Evolutionary conservation across 2,888 invertebrate species (phyloP).

Genomic region (Drosophila stalkeri): DNA sequence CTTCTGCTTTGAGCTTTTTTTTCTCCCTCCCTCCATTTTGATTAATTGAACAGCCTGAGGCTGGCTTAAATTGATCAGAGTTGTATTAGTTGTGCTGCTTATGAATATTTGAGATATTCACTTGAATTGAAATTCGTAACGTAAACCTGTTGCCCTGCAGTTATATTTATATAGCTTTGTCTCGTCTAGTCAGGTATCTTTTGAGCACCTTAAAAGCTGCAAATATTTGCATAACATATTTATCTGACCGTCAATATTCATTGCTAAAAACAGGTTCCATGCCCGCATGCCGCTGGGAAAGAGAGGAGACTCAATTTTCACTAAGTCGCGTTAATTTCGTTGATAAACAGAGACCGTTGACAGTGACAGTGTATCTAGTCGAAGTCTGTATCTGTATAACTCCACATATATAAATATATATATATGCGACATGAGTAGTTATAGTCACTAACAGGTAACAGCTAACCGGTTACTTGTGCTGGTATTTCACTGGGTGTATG

Average conservation of each 20-base stretch:
- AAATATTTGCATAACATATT: constrained; percentile 71
- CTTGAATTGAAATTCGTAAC: constrained; percentile 17
- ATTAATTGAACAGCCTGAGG: constrained; percentile 55
- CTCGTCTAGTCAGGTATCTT: constrained; percentile 26
- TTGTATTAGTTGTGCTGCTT: constrained; percentile 6
- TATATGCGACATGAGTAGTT: constrained; percentile 27
- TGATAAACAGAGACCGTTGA: constrained; percentile 56
- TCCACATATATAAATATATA: not conserved
- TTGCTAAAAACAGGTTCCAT: constrained; percentile 63
- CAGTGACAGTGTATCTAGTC: constrained; percentile 30
- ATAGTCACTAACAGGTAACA: constrained; percentile 24
- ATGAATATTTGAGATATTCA: constrained; percentile 19
- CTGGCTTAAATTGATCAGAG: constrained; percentile 28
- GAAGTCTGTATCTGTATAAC: constrained; percentile 19
- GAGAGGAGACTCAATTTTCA: constrained; percentile 61
- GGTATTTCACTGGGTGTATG: not conserved
- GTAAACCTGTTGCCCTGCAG: constrained; percentile 49
- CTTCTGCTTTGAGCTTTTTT: constrained; percentile 24
- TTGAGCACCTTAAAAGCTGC: constrained; percentile 48
- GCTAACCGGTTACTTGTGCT: constrained; percentile 45
- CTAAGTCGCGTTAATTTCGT: constrained; percentile 70
- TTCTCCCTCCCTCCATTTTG: constrained; percentile 41
- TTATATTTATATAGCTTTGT: constrained; percentile 23
- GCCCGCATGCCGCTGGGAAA: not conserved
- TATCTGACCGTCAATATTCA: constrained; percentile 39